Base-by-base conservation (phyloP, 2,113 vertebrate species). In the Tupaia chinensis region DNA sequence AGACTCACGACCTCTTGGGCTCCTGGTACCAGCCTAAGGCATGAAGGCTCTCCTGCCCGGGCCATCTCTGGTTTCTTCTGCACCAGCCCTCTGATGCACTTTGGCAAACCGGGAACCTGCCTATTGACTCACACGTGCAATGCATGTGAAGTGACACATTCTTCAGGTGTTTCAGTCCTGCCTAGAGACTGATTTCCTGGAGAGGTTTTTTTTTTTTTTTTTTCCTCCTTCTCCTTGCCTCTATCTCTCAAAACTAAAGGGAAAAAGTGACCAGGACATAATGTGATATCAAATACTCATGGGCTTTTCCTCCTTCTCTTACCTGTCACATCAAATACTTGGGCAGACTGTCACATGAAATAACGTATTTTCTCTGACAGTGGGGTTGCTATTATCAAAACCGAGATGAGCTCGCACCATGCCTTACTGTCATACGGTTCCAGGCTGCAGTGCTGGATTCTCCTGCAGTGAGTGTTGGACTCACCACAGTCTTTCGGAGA, bases 101-200 rank as follows among this genome's bases (percentile, higher is more conserved):
- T 15, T 7, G 27, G 73, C 23, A 96, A 89, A 73, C 32, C 3
- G 17, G 65, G 69, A 73, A 77, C 44, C 60, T 65, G 34, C 60
- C 60, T 79, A 34, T 9, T 82, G 92, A 93, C 81, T 85, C 85
- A 92, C 9, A 68, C 0, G 0, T 32, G 20, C 29, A 74, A 72
- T 29, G 27, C 29, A n/a, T 1, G 20, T 58, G 15, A 93, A 34
- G 83, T 91, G 65, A 92, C 83, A 82, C 44, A 66, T 44, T 70
- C 27, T 89, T 81, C 54, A 76, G 78, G 34, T 72, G 53, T 87
- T 68, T 92, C 68, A n/a, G 63, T 61, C 68, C 66, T 84, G n/a
- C 68, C 80, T 76, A 13, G 27, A 95, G 58, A 97, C 27, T 94
- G 78, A 91, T 88, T 95, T 96, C 95, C 93, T 69, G 69, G 32